These are phyloP conservation scores for Myanophis thanlyinensis DNA, from an alignment of 2,113 vertebrate species.

Conservation along the genomic window DNA sequence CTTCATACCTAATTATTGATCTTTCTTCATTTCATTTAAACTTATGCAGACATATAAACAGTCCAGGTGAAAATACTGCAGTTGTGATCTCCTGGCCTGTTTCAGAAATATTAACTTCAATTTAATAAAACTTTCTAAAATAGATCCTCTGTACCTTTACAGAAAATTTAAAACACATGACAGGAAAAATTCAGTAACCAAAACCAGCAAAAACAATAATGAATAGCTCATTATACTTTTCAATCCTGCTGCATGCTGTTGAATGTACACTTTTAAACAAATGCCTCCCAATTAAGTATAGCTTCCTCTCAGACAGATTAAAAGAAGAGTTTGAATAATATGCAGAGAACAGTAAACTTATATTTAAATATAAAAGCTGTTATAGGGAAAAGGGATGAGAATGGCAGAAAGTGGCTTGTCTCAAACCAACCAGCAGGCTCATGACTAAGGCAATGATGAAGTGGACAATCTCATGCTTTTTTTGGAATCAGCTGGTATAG, in stretches of 20 bases:
- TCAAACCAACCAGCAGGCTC: background rate
- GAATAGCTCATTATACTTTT: background rate
- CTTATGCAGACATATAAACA: background rate
- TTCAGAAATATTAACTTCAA: background rate
- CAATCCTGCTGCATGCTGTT: background rate
- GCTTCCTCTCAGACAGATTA: background rate
- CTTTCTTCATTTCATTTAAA: background rate
- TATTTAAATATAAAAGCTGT: background rate
- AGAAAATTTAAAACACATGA: background rate
- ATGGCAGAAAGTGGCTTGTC: background rate
- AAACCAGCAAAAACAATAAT: background rate
- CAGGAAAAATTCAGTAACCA: background rate
- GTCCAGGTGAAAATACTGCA: background rate
- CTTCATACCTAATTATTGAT: background rate
- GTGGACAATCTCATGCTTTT: background rate
- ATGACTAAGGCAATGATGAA: background rate
- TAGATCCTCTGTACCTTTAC: too few relatives aligned
- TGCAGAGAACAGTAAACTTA: background rate
- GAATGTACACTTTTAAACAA: background rate
- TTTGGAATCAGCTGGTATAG: background rate
- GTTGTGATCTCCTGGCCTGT: background rate
- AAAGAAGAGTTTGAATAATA: background rate
- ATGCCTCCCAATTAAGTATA: background rate
- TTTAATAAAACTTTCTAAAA: background rate
- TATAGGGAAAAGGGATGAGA: background rate